Conservation (phyloP, 1,140 invertebrate genomes). For the Caerostris extrusa region DNA sequence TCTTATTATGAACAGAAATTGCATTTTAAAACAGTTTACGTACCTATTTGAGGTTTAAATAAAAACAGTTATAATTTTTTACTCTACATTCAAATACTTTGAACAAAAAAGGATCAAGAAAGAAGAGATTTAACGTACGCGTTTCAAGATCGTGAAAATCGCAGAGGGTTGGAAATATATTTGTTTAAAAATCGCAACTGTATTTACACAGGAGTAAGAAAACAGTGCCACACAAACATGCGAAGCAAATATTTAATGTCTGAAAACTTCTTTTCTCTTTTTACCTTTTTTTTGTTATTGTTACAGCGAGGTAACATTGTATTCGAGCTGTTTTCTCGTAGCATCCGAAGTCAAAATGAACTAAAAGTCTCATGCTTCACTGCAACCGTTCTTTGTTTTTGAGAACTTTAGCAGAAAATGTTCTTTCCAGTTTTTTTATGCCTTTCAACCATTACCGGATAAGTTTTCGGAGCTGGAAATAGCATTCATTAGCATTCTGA, state of each 20-base stretch:
- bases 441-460: slow-evolving; percentile 37
- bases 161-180: not conserved
- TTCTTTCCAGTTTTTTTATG: not conserved
- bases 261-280: not conserved
- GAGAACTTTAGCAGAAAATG: slow-evolving; percentile 34
- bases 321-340: not conserved
- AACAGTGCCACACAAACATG: not conserved
- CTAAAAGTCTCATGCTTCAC: slow-evolving; percentile 2
- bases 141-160: not conserved
- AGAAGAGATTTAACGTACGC: not conserved
- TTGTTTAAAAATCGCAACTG: slow-evolving; percentile 21
- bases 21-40: too few species aligned
- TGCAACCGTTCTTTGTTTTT: slow-evolving; percentile 43
- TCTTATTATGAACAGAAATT: too few species aligned
- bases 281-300: not conserved
- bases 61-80: too few species aligned
- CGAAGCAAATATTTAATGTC: slow-evolving; percentile 58
- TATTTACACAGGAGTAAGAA: not conserved
- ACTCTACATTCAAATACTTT: too few species aligned
- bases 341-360: slow-evolving; percentile 29
- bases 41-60: too few species aligned
- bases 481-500: slow-evolving; percentile 69
- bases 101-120: too few species aligned
- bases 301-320: not conserved
- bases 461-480: slow-evolving; percentile 51